These are phyloP conservation scores for Cettia cetti DNA, from an alignment of 2,113 vertebrate genomes.

Conservation along the genomic window DNA sequence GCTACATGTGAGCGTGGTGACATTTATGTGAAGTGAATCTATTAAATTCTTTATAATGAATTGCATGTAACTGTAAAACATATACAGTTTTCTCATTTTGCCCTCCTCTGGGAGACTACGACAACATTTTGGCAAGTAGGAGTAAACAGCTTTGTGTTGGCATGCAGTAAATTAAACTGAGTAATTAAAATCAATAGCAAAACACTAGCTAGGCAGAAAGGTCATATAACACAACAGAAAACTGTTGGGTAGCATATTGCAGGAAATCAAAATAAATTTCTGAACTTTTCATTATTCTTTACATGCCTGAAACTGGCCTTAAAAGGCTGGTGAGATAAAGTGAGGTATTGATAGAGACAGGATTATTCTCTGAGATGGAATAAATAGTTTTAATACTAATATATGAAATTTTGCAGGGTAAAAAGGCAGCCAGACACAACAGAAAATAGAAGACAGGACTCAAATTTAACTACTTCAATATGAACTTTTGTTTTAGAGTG, in stretches of 20 bases:
- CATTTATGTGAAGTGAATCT: slow-evolving; percentile 73
- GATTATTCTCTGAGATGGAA: background rate
- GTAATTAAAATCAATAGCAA: slow-evolving; percentile 98
- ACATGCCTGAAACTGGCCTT: slow-evolving; percentile 56
- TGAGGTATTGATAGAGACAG: background rate
- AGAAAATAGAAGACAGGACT: background rate
- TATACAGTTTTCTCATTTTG: slow-evolving; percentile 69
- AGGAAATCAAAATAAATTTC: slow-evolving; percentile 81
- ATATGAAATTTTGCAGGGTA: background rate
- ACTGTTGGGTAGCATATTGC: slow-evolving; percentile 77
- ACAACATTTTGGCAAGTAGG: slow-evolving; percentile 81
- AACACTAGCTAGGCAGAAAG: slow-evolving; percentile 89
- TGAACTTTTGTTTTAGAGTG: background rate
- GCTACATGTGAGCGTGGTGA: slow-evolving; percentile 55
- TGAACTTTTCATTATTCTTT: slow-evolving; percentile 85
- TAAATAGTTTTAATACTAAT: background rate
- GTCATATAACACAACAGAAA: slow-evolving; percentile 82
- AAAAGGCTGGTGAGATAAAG: background rate
- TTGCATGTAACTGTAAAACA: slow-evolving; percentile 67
- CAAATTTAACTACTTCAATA: background rate
- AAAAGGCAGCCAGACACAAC: background rate
- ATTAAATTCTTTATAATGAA: slow-evolving; percentile 72
- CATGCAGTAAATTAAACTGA: slow-evolving; percentile 84
- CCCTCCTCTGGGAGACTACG: slow-evolving; percentile 77
- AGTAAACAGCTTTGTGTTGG: slow-evolving; percentile 84